Base-by-base conservation (phyloP, 1,140 invertebrate genomes). In the Drosophila grimshawi region DNA sequence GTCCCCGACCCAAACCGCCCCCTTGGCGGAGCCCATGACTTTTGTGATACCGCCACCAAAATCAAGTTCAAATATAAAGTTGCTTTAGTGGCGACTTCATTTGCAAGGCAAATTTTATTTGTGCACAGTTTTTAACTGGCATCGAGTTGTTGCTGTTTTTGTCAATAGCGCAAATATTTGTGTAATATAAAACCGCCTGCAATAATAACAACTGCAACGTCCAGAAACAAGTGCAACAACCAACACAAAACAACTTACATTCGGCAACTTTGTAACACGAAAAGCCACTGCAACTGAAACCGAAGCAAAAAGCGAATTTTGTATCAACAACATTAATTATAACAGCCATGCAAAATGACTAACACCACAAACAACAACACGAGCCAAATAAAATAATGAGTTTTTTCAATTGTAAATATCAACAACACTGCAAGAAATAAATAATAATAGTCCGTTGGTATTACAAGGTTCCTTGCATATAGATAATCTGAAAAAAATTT, bases 291-390 rank as follows among this genome's bases (percentile, higher is more conserved):
- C 75, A 60, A 70, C 71, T 53, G 10, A 56, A 76, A 76, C 55
- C 66, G 69, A 65, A 81, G 51, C 66, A 70, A 83, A 19, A 81
- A 52, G 56, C 66, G 73, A 73, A 73, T 89, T 62, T 68, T 71
- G 65, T 89, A 89, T 89, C 85, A 89, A 70, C 80, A 89, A 89
- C 86, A 89, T 89, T 89, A 89, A 89, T 89, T 89, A 89, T 89
- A 90, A 85, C 67, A 89, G 80, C 73, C 77, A 80, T 53, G 70
- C 78, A 57, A 57, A 57, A 63, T 6, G 55, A 57, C 46, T 69
- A 60, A 32, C 29, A 64, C 35, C 71, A 68, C 43, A 29, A 45
- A 56, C 35, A 64, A 77, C 61, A 68, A 77, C 76, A 81, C 76
- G 69, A 89, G 79, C 78, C 46, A 61, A 60, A 35, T 27, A 53